These are phyloP conservation scores for Drosophila kambysellisi DNA, from an alignment of 2,888 invertebrate genomes.

Conservation along the genomic window DNA sequence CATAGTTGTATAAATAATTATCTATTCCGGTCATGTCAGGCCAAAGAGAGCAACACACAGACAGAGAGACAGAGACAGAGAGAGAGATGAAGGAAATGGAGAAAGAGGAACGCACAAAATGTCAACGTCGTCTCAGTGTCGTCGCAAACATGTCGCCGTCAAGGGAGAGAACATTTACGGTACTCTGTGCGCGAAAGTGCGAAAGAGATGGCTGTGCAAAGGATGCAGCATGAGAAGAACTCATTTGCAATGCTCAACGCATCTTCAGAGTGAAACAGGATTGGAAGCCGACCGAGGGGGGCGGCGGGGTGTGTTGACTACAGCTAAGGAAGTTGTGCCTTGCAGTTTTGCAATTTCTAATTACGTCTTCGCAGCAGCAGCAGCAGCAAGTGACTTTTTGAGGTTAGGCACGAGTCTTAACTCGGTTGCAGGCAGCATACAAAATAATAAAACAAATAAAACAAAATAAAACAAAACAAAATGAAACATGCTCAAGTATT, in stretches of 20 bases:
- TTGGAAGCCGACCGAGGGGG: background rate
- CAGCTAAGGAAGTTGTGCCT: conserved; percentile 45
- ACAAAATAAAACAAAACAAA: conserved; percentile 1
- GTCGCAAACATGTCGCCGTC: conserved; percentile 42
- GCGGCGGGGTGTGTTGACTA: conserved; percentile 1
- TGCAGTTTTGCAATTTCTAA: conserved; percentile 70
- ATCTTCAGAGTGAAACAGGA: conserved; percentile 16
- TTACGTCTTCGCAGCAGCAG: conserved; percentile 51
- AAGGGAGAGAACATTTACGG: conserved; percentile 31
- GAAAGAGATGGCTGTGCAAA: conserved; percentile 31
- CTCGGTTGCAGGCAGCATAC: background rate
- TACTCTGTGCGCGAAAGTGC: background rate
- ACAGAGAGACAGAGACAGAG: background rate
- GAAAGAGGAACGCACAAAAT: conserved; percentile 61
- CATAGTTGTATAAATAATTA: conserved; percentile 70
- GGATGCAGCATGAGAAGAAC: conserved; percentile 44
- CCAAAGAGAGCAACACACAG: conserved; percentile 17
- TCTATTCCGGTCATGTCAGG: conserved; percentile 79
- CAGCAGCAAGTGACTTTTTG: conserved; percentile 62
- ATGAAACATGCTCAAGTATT: conserved; percentile 25
- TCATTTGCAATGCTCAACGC: conserved; percentile 67
- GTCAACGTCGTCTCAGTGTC: conserved; percentile 70
- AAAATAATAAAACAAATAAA: conserved; percentile 3
- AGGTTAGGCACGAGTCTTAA: conserved; percentile 44
- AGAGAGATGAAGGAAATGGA: background rate